phyloP scores from a whole-genome alignment of 2,797 vertebrate species.

The Oreortyx pictus region DNA sequence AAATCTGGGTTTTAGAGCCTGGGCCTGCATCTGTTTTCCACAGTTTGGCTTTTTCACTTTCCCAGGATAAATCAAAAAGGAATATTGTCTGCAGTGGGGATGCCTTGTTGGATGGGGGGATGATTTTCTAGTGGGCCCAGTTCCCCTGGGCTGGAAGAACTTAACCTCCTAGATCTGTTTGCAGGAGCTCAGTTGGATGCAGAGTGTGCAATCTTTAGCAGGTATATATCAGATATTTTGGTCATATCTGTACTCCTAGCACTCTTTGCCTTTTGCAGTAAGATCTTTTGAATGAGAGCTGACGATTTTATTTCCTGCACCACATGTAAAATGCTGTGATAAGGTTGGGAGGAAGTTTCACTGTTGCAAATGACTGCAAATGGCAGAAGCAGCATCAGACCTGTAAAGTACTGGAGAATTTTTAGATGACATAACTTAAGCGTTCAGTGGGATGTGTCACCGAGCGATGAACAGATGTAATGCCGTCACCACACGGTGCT shows the following conservation, averaged over 20 bases:
- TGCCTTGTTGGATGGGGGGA: background rate
- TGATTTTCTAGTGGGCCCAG: background rate
- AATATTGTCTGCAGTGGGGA: constrained; percentile 3
- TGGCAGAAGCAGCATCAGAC: background rate
- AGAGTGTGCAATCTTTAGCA: background rate
- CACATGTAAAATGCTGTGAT: background rate
- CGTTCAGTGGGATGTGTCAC: background rate
- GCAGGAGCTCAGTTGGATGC: background rate
- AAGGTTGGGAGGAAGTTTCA: background rate
- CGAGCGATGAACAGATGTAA: background rate
- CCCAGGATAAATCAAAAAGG: background rate
- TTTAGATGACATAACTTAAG: background rate
- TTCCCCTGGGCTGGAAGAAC: background rate
- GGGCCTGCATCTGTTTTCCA: constrained; percentile 45
- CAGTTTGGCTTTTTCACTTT: background rate
- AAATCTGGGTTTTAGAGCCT: constrained; percentile 56
- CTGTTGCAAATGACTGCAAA: background rate
- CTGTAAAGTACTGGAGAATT: background rate
- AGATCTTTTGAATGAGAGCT: background rate
- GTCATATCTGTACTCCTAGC: background rate
- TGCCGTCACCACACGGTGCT: background rate
- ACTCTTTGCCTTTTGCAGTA: background rate
- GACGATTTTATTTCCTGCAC: rapidly evolving
- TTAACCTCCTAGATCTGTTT: background rate
- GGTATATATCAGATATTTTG: background rate